Percentiles rank a stretch among this genome's conserved stretches.
Conservation (phyloP, 2,888 invertebrate genomes). For the Ctena decussata region DNA sequence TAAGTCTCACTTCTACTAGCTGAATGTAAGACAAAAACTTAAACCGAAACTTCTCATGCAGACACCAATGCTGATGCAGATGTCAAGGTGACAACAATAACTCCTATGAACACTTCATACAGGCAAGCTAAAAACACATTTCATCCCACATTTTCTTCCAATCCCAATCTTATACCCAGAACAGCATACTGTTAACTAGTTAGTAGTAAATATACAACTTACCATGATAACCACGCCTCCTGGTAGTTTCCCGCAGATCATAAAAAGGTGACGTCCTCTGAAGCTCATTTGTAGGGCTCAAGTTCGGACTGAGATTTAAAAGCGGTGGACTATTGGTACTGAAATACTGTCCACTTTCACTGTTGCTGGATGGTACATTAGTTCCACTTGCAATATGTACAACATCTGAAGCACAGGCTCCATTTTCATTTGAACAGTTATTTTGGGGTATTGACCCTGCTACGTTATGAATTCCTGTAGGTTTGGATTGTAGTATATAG, state of each 20-base stretch:
- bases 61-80: too few species aligned
- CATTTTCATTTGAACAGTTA: slow-evolving; percentile 43
- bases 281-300: slow-evolving; percentile 78
- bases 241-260: slow-evolving; percentile 83
- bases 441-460: slow-evolving; percentile 45
- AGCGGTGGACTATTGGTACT: slow-evolving; percentile 86
- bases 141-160: too few species aligned
- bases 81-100: too few species aligned
- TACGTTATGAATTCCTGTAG: slow-evolving; percentile 39
- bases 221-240: slow-evolving; percentile 74
- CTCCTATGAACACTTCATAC: too few species aligned
- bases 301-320: slow-evolving; percentile 84
- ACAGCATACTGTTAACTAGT: too few species aligned
- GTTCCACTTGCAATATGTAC: slow-evolving; percentile 17
- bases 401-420: slow-evolving; percentile 49
- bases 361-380: slow-evolving; percentile 13
- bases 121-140: too few species aligned
- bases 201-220: too few species aligned
- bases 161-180: too few species aligned
- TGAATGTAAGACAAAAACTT: too few species aligned
- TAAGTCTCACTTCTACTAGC: too few species aligned
- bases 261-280: slow-evolving; percentile 84
- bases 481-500: slow-evolving; percentile 68
- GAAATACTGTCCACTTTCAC: slow-evolving; percentile 73
- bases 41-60: too few species aligned